phyloP scores from a whole-genome alignment of 2,797 vertebrate genomes.

The Pangasius djambal region DNA sequence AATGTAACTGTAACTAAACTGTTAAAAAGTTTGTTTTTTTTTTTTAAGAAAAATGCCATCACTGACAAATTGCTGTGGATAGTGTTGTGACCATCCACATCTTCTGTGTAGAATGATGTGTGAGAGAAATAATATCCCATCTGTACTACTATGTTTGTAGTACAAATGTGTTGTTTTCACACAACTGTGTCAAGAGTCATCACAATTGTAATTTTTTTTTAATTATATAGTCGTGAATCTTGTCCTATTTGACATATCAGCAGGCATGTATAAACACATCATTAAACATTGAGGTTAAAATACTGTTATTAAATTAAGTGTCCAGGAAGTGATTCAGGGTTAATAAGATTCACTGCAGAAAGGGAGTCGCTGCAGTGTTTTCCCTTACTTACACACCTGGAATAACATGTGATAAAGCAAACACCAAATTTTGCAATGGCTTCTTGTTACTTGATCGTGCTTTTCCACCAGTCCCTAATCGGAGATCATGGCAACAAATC shows the following conservation, averaged over 20 bases:
- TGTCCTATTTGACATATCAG: neutral
- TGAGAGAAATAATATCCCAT: neutral
- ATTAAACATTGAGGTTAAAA: constrained; percentile 19
- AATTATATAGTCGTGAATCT: neutral
- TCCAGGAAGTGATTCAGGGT: constrained; percentile 2
- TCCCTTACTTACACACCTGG: neutral
- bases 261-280: constrained; percentile 19
- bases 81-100: neutral
- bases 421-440: neutral
- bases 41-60: neutral
- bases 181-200: neutral
- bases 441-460: neutral
- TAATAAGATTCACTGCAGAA: neutral
- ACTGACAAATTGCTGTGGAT: neutral
- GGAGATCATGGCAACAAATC: neutral
- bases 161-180: neutral
- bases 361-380: neutral
- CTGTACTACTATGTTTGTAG: neutral
- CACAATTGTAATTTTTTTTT: neutral
- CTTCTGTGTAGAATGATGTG: neutral
- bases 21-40: neutral
- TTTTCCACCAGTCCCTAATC: neutral
- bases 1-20: neutral
- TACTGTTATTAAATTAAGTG: neutral
- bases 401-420: neutral